Base-by-base conservation (phyloP, 2,113 vertebrate species). In the Barnardius zonarius region DNA sequence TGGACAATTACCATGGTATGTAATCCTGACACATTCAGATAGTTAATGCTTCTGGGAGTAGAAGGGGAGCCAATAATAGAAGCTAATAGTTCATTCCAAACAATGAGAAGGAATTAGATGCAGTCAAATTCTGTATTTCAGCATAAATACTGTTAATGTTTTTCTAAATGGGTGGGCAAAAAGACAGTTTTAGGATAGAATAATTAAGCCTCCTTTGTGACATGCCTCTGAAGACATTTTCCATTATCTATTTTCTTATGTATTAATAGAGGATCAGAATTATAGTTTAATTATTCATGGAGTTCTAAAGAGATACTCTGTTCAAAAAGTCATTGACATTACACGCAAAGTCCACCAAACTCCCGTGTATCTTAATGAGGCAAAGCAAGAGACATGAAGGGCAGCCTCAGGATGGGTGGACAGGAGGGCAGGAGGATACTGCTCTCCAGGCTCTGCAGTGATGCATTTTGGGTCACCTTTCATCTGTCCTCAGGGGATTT, bases 221-320 rank as follows among this genome's bases (percentile, higher is more conserved):
- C 52, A 76, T 8, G 31, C 61, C 91, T 83, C 81, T 15, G 10
- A 31, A 78, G 90, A 44, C 62, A 83, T 91, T 89, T 23, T 35
- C 14, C 33, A 24, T 59, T 24, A 59, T 10, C 33, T 93, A 67
- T 78, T 92, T 93, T 83, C 66, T 89, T 35, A 35, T 10, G 13
- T 59, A 89, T 87, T 93, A 97, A 89, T 18, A 73, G 49, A 91
- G 13, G 27, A 91, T 82, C 52, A 57, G 57, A 95, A 91, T 87
- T 87, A 87, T 9, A 59, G 70, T 52, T 95, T 85, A 96, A 92
- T 95, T 91, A 95, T 92, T 91, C 85, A 93, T 68, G 33, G 44
- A 33, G 22, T 74, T 94, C 90, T 86, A 80, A 93, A 81, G 76
- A 92, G 55, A 52, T 20, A 55, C 33, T 67, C 55, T 31, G 9